Base-by-base conservation (phyloP, 2,888 invertebrate genomes). In the Abscondita cerata region DNA sequence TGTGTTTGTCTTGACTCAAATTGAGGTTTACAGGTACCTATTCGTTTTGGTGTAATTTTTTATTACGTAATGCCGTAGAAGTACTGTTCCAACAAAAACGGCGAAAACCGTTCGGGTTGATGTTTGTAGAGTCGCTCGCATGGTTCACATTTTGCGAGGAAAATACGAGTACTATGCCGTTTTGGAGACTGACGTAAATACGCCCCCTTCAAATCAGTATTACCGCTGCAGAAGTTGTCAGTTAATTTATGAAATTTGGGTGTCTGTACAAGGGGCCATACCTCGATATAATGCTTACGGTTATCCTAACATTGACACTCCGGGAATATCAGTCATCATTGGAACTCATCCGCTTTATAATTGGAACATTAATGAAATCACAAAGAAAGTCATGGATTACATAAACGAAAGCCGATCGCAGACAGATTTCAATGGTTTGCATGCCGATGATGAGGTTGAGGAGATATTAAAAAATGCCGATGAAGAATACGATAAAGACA, bases 191-290 rank as follows among this genome's bases (percentile, higher is more conserved):
- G 63, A 70, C n/a, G 40, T 58, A 44, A 63, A 68, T 19, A 61
- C 59, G 2, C 52, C 59, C 31, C 71, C 73, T n/a, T 73, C 74
- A 6, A 73, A 70, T 41, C 74, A 74, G 48, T 73, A 69, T 52
- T 65, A 65, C 53, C 58, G 63, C 25, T 73, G 70, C 51, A 61
- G 53, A 4, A 66, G 66, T 16, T 70, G 70, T 44, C 72, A 73
- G 52, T 52, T 73, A 5, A 67, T 68, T 18, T 75, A 75, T 34
- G 75, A 75, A 68, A 64, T 72, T 1, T 75, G 75, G 75, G 69
- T 70, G 12, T 69, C 69, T 0, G 20, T 71, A 1, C 67, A 74
- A 65, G 72, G 70, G 2, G 64, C 70, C n/a, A 55, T 73, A 20
- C 70, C 70, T 8, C 58, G 66, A 5, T 68, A 71, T 48, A 62